Percentiles rank a stretch among this genome's conserved stretches.
Evolutionary conservation across 2,888 invertebrate genomes (phyloP).

Genomic region (Patella ulyssiponensis): DNA sequence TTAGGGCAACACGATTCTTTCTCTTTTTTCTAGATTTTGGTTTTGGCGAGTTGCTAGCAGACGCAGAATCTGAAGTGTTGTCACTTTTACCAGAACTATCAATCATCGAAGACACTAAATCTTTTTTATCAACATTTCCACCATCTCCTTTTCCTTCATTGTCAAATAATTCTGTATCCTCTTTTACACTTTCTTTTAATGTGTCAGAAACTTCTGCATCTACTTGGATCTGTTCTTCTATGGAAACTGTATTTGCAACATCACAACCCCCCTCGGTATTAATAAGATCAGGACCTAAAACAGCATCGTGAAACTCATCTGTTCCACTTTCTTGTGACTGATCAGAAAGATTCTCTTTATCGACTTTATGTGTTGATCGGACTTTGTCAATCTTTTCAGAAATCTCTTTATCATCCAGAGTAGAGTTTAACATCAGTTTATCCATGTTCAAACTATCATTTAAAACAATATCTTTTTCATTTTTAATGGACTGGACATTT

Average conservation of each 20-base stretch:
- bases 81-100: conserved; percentile 9
- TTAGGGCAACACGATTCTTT: conserved; percentile 28
- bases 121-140: neutral
- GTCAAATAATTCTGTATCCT: neutral
- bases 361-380: no score
- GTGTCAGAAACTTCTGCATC: conserved; percentile 17
- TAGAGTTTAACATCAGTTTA: no score
- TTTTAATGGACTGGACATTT: no score
- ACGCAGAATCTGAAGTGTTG: conserved; percentile 10
- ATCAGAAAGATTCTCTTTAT: no score
- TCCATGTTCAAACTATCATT: no score
- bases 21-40: conserved; percentile 11
- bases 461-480: no score
- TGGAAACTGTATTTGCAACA: conserved; percentile 10
- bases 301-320: neutral
- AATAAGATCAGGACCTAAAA: conserved; percentile 1
- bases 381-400: no score
- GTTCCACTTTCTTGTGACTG: neutral
- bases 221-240: conserved; percentile 15
- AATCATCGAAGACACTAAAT: neutral
- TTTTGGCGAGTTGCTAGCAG: neutral
- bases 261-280: neutral
- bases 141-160: neutral
- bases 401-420: no score
- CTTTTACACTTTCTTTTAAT: conserved; percentile 23